phyloP scores from a whole-genome alignment of 2,113 vertebrate genomes.

The Thunnus maccoyii region DNA sequence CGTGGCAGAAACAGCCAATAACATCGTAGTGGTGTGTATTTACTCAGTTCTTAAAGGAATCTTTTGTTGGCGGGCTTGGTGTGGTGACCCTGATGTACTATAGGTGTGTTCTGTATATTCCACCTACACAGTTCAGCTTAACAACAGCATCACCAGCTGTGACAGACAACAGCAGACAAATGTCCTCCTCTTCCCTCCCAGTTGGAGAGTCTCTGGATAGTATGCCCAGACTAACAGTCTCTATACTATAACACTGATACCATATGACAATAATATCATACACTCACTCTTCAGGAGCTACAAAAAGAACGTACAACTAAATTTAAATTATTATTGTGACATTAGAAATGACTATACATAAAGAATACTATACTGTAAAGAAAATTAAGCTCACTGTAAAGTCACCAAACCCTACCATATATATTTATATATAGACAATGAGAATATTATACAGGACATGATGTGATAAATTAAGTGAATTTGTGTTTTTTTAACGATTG shows the following conservation, averaged over 20 bases:
- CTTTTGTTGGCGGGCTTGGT: background rate
- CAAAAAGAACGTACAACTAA: too few relatives aligned
- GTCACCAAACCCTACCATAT: too few relatives aligned
- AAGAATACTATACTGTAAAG: too few relatives aligned
- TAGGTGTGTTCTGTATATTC: background rate
- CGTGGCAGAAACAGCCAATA: background rate
- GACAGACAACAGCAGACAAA: constrained; percentile 8
- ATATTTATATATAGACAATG: too few relatives aligned
- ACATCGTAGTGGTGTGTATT: background rate
- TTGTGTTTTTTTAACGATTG: too few relatives aligned
- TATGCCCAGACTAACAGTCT: background rate
- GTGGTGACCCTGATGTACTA: background rate
- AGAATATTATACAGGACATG: too few relatives aligned
- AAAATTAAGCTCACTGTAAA: too few relatives aligned
- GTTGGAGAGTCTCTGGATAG: background rate
- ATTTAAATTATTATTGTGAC: too few relatives aligned
- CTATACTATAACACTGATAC: background rate
- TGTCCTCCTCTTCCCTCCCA: background rate
- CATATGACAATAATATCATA: too few relatives aligned
- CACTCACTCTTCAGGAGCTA: too few relatives aligned
- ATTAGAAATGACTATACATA: too few relatives aligned
- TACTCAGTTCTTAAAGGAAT: background rate
- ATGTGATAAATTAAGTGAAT: too few relatives aligned
- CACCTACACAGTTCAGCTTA: background rate
- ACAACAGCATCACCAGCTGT: background rate